Evolutionary conservation across 2,797 vertebrate genomes (phyloP), one percentile per base, ranked within the genome.

Genomic region (Silurus aristotelis): DNA sequence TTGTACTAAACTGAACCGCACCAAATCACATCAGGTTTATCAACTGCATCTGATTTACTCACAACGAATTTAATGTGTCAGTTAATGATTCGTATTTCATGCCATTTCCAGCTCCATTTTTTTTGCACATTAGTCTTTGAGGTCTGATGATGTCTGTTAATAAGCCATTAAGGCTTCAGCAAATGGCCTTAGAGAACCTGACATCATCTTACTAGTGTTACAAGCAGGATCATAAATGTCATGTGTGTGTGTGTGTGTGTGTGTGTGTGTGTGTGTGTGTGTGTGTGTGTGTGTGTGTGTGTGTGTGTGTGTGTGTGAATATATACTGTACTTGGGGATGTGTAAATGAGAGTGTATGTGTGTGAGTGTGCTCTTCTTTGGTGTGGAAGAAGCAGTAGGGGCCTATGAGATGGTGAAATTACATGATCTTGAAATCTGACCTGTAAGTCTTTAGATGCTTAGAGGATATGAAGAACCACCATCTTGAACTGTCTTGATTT

Each of bases 101-200:
- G 20, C 70, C 71, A 77, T 52, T 61, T 87, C 14, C 15, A 55
- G 64, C n/a, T 56, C 27, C 3, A 52, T 20, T 75, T 43, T 13
- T 84, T 63, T 60, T 76, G 46, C 72, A 38, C 46, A 25, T 58
- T 81, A 71, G 38, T 76, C 83, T 78, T 75, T 63, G 31, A 80
- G 19, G 22, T 22, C 60, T 73, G 8, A 31, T 15, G 22, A 43
- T 67, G 60, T 56, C 76, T 84, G 52, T 75, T 80, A 87, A 84
- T 64, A 66, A 76, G 52, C 86, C 63, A 63, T 87, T 87, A 87
- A 84, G 27, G 68, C 60, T 73, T 84, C 67, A 63, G 64, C 52
- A 66, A 83, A 75, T 84, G 86, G 67, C 83, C 83, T 70, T 25
- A 67, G 48, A 10, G 66, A 66, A 56, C 68, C 80, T 84, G 83